Evolutionary conservation across 2,113 vertebrate species (phyloP).

Genomic region (Entomyzon cyanotis): DNA sequence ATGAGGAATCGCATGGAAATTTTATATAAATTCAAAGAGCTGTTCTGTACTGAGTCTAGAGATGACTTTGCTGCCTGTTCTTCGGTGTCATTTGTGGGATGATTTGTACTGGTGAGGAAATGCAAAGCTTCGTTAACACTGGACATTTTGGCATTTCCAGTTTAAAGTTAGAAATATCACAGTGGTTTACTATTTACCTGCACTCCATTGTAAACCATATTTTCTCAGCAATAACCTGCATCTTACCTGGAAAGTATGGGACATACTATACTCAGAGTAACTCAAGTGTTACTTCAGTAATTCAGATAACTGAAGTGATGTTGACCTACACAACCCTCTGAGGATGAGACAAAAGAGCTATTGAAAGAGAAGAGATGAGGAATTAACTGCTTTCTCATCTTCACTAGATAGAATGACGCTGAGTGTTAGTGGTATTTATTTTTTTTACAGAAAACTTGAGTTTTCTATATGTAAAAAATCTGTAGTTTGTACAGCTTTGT

Average conservation of each 20-base stretch:
- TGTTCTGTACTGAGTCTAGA: not conserved
- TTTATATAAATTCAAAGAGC: not conserved
- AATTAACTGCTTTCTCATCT: not conserved
- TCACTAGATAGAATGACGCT: not conserved
- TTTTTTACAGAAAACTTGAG: not conserved
- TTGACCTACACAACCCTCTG: not conserved
- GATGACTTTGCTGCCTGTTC: not conserved
- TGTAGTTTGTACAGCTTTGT: not conserved
- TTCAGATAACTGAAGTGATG: not conserved
- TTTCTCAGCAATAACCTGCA: not conserved
- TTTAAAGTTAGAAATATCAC: not conserved
- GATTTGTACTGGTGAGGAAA: not conserved
- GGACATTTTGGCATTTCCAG: not conserved
- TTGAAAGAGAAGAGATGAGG: not conserved
- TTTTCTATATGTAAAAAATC: not conserved
- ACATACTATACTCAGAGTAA: not conserved
- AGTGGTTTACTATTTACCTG: not conserved
- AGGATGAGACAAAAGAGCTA: not conserved
- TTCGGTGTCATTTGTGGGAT: not conserved
- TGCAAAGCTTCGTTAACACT: not conserved
- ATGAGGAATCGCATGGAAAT: not conserved
- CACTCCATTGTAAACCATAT: not conserved
- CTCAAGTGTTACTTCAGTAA: not conserved
- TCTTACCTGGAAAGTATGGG: not conserved
- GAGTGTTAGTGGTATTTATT: not conserved